phyloP scores from a whole-genome alignment of 2,888 invertebrate genomes.

The Melipona bicolor region DNA sequence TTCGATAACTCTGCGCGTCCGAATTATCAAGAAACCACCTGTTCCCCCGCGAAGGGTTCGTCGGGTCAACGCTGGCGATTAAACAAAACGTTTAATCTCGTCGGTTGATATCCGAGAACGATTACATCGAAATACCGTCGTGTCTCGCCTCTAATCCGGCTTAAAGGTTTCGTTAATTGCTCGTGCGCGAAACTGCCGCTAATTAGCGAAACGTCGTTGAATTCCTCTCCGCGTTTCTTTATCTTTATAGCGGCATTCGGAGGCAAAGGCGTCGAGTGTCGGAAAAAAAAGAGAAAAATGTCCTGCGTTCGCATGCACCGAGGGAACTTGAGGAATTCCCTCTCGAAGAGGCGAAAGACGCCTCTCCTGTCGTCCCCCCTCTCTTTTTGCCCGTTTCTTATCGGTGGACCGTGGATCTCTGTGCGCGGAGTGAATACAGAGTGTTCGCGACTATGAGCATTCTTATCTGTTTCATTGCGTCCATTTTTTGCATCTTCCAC shows the following conservation, averaged over 20 bases:
- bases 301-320: not conserved
- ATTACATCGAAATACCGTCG: not conserved
- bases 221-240: conserved; percentile 23
- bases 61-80: too few relatives aligned
- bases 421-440: too few relatives aligned
- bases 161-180: conserved; percentile 55
- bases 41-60: conserved; percentile 10
- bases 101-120: not conserved
- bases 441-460: too few relatives aligned
- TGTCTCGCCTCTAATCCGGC: not conserved
- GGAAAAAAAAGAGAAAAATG: not conserved
- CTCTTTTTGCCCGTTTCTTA: not conserved
- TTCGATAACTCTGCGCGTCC: not conserved
- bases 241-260: conserved; percentile 30
- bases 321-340: not conserved
- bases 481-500: too few relatives aligned
- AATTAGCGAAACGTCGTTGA: conserved; percentile 57
- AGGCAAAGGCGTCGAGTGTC: conserved; percentile 10
- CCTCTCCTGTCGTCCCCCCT: too few relatives aligned
- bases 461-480: too few relatives aligned
- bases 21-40: too few relatives aligned
- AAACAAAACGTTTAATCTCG: not conserved
- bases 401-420: too few relatives aligned
- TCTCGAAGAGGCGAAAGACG: not conserved
- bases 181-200: conserved; percentile 47